Base-by-base conservation (phyloP, 2,888 invertebrate species). In the Heliconius hortense region DNA sequence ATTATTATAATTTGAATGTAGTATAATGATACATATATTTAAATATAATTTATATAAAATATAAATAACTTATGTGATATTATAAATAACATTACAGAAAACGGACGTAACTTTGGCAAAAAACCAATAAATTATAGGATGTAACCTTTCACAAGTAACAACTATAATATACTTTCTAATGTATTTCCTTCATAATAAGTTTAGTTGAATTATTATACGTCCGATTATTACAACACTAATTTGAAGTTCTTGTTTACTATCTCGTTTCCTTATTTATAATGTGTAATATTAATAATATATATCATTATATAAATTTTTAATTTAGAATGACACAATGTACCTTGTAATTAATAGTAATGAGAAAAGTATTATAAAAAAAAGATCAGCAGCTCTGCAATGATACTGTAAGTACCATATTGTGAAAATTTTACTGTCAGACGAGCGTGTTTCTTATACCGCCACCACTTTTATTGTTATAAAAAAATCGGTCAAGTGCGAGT, bases 151-250 rank as follows among this genome's bases (percentile, higher is more conserved):
- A 69, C 31, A 56, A 69, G 43, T 18, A 67, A 67, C n/a, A 67
- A 28, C 69, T 69, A 28, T 43, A 48, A 48, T 68, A 56, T 26
- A 68, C 69, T 69, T 69, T 69, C 69, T 69, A 69, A 69, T 69
- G 69, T 56, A 15, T 31, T 68, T 69, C 69, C 69, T 56, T 35
- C n/a, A 69, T 35, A 48, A 48, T 48, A 69, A n/a, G 53, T 31
- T 69, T 35, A 56, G 56, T 69, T 56, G 31, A 69, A 56, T 53
- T 69, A 69, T 53, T n/a, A 31, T 69, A 56, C n/a, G 3, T 35
- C 31, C 53, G 28, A 56, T 56, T 69, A 35, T 56, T 24, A 31
- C 56, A 15, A 31, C 4, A 56, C 53, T 69, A 56, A 69, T 56
- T 56, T 28, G 4, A 18, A 31, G n/a, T 69, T 56, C n/a, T 69